A percentile compares a stretch with the other conserved stretches of the same genome.
phyloP scores from a whole-genome alignment of 1,140 invertebrate genomes.

The Hypothenemus hampei region DNA sequence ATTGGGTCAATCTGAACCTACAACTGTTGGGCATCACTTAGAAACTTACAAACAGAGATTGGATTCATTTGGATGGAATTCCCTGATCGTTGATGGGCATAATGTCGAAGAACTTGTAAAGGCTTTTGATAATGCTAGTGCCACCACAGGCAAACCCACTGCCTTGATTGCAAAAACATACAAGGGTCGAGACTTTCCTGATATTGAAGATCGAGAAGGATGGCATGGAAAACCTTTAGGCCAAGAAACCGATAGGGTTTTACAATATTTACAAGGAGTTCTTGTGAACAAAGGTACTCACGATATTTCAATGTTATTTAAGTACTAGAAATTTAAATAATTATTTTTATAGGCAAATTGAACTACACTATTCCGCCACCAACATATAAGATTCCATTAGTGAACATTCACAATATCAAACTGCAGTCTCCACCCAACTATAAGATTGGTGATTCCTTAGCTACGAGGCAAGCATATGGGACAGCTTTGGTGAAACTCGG shows the following conservation, averaged over 20 bases:
- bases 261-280: slow-evolving; percentile 63
- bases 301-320: not conserved
- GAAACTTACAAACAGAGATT: slow-evolving; percentile 82
- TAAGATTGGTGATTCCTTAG: slow-evolving; percentile 72
- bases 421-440: slow-evolving; percentile 82
- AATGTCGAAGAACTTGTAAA: slow-evolving; percentile 83
- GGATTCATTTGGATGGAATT: slow-evolving; percentile 90
- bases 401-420: slow-evolving; percentile 70
- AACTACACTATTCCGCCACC: slow-evolving; percentile 48
- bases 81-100: slow-evolving; percentile 94
- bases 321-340: not conserved
- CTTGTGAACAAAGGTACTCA: slow-evolving; percentile 58
- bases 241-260: slow-evolving; percentile 66
- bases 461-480: slow-evolving; percentile 86
- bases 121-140: slow-evolving; percentile 76
- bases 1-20: slow-evolving; percentile 93
- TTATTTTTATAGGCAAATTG: slow-evolving; percentile 17
- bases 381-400: slow-evolving; percentile 62
- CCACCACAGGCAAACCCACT: slow-evolving; percentile 79
- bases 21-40: slow-evolving; percentile 87
- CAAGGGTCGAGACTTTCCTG: slow-evolving; percentile 53
- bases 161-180: slow-evolving; percentile 93
- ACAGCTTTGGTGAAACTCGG: slow-evolving; percentile 87
- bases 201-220: slow-evolving; percentile 86
- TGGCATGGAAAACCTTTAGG: slow-evolving; percentile 98